Evolutionary conservation across 2,888 invertebrate genomes (phyloP), one percentile per base, ranked within the genome.

Genomic region (Ichneumon xanthorius): DNA sequence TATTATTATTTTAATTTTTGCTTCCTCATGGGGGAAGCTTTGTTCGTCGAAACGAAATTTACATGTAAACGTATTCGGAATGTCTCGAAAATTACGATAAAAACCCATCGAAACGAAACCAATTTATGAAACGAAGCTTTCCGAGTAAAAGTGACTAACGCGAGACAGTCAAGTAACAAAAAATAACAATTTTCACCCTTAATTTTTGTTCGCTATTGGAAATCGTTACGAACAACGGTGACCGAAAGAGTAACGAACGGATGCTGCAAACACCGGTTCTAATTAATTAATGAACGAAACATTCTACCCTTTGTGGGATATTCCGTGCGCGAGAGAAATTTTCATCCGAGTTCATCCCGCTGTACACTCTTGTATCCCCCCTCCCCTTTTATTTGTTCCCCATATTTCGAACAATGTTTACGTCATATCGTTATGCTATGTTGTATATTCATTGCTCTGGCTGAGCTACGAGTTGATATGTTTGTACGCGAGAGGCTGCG

Each of bases 201-300:
- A 45, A 45, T 33, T 6, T 33, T 63, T 14, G 14, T 33, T 33
- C 9, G 48, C 61, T 33, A 11, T 14, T 63, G 61, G 22, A 16
- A 63, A 16, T 63, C 61, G 61, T 63, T 63, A 7, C 16, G 16
- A 33, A 33, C 16, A 16, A 26, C 30, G 33, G 5, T 33, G 61
- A 30, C 26, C 26, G 33, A 16, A 16, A 33, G 22, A n/a, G n/a
- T 61, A 73, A 73, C 61, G n/a, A 73, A 45, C 45, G 14, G 45
- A 45, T 2, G n/a, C 67, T 30, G 65, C 16, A 26, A 19, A 50
- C 37, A 77, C 53, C 67, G 55, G 65, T 77, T 55, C 37, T 67
- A 77, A 77, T 77, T 77, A 67, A 77, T 77, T 67, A 67, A 77
- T 77, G 67, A 48, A 26, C 76, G 37, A 40, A 26, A 55, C 65